Evolutionary conservation across 1,140 invertebrate species (phyloP).

Genomic region (Drosophila kohkoa): DNA sequence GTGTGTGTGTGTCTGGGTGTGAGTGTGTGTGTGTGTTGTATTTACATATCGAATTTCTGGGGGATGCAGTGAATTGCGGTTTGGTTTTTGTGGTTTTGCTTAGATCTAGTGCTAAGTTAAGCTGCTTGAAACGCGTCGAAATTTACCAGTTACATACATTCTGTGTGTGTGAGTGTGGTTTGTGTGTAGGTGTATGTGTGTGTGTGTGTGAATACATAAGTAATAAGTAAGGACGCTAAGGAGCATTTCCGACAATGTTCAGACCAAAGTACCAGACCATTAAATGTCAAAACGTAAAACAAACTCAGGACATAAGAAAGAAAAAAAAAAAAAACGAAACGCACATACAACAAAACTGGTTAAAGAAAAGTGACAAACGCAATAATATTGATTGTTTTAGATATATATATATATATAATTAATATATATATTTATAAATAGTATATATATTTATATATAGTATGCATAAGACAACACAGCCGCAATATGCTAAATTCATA

Average conservation of each 20-base stretch:
- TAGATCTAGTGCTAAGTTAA: slow-evolving; percentile 74
- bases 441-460: slow-evolving; percentile 69
- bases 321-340: slow-evolving; percentile 57
- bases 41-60: slow-evolving; percentile 66
- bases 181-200: neutral
- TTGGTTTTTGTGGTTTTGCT: slow-evolving; percentile 50
- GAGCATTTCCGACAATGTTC: slow-evolving; percentile 79
- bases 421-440: slow-evolving; percentile 53
- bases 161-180: slow-evolving; percentile 18
- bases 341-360: slow-evolving; percentile 74
- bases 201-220: slow-evolving; percentile 57
- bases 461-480: slow-evolving; percentile 82
- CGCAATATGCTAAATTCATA: slow-evolving; percentile 79
- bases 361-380: slow-evolving; percentile 57
- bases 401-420: slow-evolving; percentile 60
- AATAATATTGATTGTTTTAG: slow-evolving; percentile 48
- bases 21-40: slow-evolving; percentile 43
- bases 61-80: slow-evolving; percentile 63
- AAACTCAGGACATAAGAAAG: slow-evolving; percentile 58
- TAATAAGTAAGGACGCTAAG: slow-evolving; percentile 68
- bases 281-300: slow-evolving; percentile 61
- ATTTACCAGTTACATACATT: slow-evolving; percentile 67
- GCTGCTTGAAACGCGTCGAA: slow-evolving; percentile 64
- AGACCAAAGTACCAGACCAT: slow-evolving; percentile 76
- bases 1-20: slow-evolving; percentile 20